Base-by-base conservation (phyloP, 1,140 invertebrate genomes). In the Mesaphorura yosii region DNA sequence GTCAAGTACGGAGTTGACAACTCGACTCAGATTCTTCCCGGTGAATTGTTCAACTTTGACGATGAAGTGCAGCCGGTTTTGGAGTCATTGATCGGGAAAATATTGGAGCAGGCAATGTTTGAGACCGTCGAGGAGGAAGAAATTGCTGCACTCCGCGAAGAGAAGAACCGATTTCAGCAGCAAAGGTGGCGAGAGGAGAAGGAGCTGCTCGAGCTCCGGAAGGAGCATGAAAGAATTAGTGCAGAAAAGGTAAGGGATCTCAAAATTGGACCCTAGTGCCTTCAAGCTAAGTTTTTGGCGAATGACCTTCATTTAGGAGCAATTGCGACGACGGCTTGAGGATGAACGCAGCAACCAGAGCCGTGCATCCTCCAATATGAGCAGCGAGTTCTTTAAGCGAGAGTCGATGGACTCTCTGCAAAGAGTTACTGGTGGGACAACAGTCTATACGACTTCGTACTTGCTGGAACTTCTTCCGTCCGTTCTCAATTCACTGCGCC, bases 381-480 rank as follows among this genome's bases (percentile, higher is more conserved):
- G n/a, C n/a, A n/a, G n/a, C n/a, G n/a, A n/a, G n/a, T n/a, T n/a
- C n/a, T n/a, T n/a, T n/a, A n/a, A n/a, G n/a, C n/a, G n/a, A n/a
- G n/a, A n/a, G n/a, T n/a, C n/a, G n/a, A n/a, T n/a, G n/a, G n/a
- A n/a, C n/a, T n/a, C n/a, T n/a, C n/a, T n/a, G n/a, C n/a, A n/a
- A n/a, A n/a, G 23, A 17, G 14, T n/a, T 19, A 19, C 2, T 2
- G 3, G n/a, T 28, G 51, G 52, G 2, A 46, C 27, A 22, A 27
- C 57, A 3, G 48, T 49, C 17, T 59, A 47, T 28, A 31, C 57
- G 10, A 59, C 56, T 17, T 41, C 57, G 0, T 59, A 58, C 29
- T 39, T 63, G 6, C 28, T 63, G 1, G 57, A 63, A 19, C 49
- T 63, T 10, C 40, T 63, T 0, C 61, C 61, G 0, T 63, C 61